Base-by-base conservation (phyloP, 2,888 invertebrate genomes). In the Lycaena phlaeas region DNA sequence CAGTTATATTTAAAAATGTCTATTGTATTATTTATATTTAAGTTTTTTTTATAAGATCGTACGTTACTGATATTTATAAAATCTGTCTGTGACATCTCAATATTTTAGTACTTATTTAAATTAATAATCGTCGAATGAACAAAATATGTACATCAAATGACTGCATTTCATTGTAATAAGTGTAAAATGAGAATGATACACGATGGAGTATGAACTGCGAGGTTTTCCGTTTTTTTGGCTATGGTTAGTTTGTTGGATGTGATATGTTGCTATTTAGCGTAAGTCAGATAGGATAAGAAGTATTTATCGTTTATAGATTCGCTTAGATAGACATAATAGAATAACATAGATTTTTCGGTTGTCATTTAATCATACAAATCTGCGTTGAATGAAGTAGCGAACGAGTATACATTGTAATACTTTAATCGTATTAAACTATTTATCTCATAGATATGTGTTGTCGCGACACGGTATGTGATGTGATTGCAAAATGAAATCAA, bases 271-370 rank as follows among this genome's bases (percentile, higher is more conserved):
- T 74, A 62, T 60, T 49, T 75, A 78, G 66, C 53, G 43, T 76
- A 78, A 74, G 70, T 65, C 57, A 64, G 65, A 60, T 64, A 60
- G 73, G 76, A 58, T 75, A 79, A 64, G 75, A 64, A 72, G 67
- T 82, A 82, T 82, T 82, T 82, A 82, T 82, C 81, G 71, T 72
- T 68, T 74, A n/a, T n/a, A 65, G 64, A 43, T 57, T 79, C 77
- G 64, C 44, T 57, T 79, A 79, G 75, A 73, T 79, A 78, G 77
- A 70, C 66, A 72, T 67, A 34, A 34, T 34, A 34, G 34, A 14
- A 60, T 73, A 71, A 68, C 57, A 38, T 57, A 56, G 51, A 52
- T 53, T 62, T 59, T 62, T 63, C 34, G 61, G 64, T 68, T 73
- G 64, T 64, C 65, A 68, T 71, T 64, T 70, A 73, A 63, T 59